These are phyloP conservation scores for Chionodraco myersi DNA, from an alignment of 2,113 vertebrate genomes.

Conservation along the genomic window DNA sequence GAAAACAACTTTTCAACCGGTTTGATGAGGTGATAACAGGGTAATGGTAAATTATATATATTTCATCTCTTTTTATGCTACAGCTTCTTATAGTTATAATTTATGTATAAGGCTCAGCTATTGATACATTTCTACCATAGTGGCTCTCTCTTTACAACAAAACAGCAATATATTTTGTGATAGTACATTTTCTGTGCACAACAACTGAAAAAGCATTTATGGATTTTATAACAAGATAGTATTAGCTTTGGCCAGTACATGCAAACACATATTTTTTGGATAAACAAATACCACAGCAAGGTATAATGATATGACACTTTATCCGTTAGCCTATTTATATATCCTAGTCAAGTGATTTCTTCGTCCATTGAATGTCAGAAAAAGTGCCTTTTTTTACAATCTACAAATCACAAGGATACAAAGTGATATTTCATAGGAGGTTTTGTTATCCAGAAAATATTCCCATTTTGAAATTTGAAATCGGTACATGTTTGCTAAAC, in stretches of 20 bases:
- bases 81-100: neutral
- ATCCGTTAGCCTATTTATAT: too few relatives aligned
- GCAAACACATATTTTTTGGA: too few relatives aligned
- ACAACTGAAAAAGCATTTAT: neutral
- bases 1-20: constrained; percentile 46
- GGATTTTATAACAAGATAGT: neutral
- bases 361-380: too few relatives aligned
- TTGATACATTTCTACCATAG: neutral
- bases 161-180: neutral
- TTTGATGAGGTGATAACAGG: neutral
- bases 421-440: too few relatives aligned
- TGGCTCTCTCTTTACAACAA: neutral
- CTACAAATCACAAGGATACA: too few relatives aligned
- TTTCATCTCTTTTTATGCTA: neutral
- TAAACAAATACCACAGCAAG: too few relatives aligned
- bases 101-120: neutral
- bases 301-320: too few relatives aligned
- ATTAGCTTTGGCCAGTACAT: too few relatives aligned
- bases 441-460: neutral
- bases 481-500: neutral
- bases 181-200: neutral
- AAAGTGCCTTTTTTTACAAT: too few relatives aligned
- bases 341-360: too few relatives aligned
- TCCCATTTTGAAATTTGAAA: neutral
- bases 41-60: too few relatives aligned